A percentile compares a stretch with the other conserved stretches of the same genome.
Evolutionary conservation across 2,888 invertebrate species (phyloP).

Genomic region (Philereme transversata): DNA sequence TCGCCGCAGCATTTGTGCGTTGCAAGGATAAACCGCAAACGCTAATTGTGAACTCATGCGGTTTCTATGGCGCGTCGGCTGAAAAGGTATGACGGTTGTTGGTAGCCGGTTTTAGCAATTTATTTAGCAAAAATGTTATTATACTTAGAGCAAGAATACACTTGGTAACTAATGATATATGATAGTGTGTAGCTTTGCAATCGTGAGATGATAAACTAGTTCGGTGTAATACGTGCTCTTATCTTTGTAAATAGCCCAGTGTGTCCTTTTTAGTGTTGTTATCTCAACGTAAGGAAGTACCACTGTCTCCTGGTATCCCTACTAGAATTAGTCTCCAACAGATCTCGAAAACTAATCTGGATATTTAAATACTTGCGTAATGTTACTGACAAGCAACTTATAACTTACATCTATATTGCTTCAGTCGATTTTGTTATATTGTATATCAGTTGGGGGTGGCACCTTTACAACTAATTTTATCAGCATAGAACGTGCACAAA

Average conservation of each 20-base stretch:
- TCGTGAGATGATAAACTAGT: not conserved
- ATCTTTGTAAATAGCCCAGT: not conserved
- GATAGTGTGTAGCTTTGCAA: not conserved
- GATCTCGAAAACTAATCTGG: too few relatives aligned
- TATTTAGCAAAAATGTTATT: slow-evolving; percentile 1
- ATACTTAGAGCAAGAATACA: too few relatives aligned
- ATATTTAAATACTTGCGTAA: too few relatives aligned
- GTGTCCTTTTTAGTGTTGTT: not conserved
- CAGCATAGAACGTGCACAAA: too few relatives aligned
- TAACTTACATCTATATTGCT: too few relatives aligned
- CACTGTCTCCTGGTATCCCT: too few relatives aligned
- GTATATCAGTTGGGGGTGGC: too few relatives aligned
- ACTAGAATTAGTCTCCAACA: too few relatives aligned
- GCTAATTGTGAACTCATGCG: slow-evolving; percentile 82
- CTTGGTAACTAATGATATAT: not conserved
- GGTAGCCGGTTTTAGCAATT: slow-evolving; percentile 3
- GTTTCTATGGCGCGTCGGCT: slow-evolving; percentile 79
- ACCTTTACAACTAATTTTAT: too few relatives aligned
- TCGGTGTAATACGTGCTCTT: not conserved
- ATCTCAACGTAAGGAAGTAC: too few relatives aligned
- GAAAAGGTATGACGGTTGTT: slow-evolving; percentile 59
- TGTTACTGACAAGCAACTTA: too few relatives aligned
- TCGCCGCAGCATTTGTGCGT: slow-evolving; percentile 83
- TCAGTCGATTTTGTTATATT: too few relatives aligned
- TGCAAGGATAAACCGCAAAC: slow-evolving; percentile 81